phyloP scores from a whole-genome alignment of 1,140 invertebrate species.

The Patella vulgata region DNA sequence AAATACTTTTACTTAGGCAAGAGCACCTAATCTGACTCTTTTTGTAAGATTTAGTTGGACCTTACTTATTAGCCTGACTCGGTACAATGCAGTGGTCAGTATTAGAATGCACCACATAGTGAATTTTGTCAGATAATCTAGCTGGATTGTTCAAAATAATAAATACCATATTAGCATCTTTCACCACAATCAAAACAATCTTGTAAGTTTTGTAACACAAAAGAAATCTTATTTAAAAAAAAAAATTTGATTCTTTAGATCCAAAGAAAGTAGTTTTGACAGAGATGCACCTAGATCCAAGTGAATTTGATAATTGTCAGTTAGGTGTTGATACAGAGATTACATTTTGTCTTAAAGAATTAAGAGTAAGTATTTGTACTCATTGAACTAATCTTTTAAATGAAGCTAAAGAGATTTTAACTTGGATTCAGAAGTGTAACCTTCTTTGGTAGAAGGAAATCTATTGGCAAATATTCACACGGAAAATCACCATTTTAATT shows the following conservation, averaged over 20 bases:
- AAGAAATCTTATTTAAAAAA: background rate
- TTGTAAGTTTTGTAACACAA: too few species aligned
- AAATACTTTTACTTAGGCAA: too few species aligned
- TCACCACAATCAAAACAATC: too few species aligned
- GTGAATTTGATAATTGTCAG: constrained; percentile 81
- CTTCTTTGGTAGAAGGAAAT: background rate
- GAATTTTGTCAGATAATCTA: too few species aligned
- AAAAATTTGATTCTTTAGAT: constrained; percentile 57
- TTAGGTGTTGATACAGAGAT: constrained; percentile 76
- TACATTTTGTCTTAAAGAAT: constrained; percentile 86
- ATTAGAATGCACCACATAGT: too few species aligned
- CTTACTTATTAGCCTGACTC: too few species aligned
- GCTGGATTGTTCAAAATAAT: too few species aligned
- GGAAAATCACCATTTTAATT: too few species aligned
- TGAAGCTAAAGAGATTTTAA: background rate
- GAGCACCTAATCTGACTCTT: too few species aligned
- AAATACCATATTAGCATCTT: background rate
- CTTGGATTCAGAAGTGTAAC: background rate
- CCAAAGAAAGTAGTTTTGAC: constrained; percentile 72
- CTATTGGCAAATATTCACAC: too few species aligned
- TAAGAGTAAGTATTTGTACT: constrained; percentile 67
- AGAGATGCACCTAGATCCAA: constrained; percentile 74
- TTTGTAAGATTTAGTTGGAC: too few species aligned
- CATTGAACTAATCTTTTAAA: background rate
- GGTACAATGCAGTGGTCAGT: too few species aligned